Percentiles rank a stretch among this genome's conserved stretches.
phyloP scores from a whole-genome alignment of 1,140 invertebrate genomes.

The Heliothis subflexa region DNA sequence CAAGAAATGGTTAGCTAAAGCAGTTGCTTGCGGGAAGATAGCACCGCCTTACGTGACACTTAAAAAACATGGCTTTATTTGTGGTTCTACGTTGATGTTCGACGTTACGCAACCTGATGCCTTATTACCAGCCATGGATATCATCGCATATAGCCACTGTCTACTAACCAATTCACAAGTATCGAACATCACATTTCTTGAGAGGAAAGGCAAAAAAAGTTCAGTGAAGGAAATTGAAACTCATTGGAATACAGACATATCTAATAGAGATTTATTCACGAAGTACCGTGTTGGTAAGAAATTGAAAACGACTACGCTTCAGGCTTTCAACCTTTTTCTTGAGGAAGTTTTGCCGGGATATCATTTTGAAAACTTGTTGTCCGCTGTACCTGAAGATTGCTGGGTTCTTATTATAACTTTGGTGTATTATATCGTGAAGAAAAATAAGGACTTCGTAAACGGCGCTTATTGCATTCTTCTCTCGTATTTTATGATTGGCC shows the following conservation, averaged over 20 bases:
- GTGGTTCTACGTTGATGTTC: conserved; percentile 54
- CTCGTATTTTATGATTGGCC: conserved; percentile 58
- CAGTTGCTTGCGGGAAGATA: conserved; percentile 49
- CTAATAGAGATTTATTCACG: conserved; percentile 18
- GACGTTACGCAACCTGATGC: conserved; percentile 54
- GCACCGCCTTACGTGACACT: conserved; percentile 58
- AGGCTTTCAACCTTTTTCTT: conserved; percentile 51
- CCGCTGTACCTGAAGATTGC: conserved; percentile 42
- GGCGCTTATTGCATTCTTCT: conserved; percentile 55
- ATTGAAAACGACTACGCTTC: not conserved
- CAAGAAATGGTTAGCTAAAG: conserved; percentile 49
- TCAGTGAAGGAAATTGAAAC: conserved; percentile 28
- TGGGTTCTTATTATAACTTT: conserved; percentile 55
- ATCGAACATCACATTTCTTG: conserved; percentile 51
- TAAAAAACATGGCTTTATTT: conserved; percentile 43
- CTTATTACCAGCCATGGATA: conserved; percentile 53
- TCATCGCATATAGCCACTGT: conserved; percentile 51
- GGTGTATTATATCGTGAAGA: conserved; percentile 50
- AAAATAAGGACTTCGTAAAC: conserved; percentile 43
- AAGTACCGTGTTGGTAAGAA: conserved; percentile 15
- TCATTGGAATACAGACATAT: conserved; percentile 11
- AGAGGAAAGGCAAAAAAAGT: conserved; percentile 26
- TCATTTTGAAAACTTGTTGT: conserved; percentile 36
- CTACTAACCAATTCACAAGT: conserved; percentile 45
- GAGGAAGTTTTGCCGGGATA: conserved; percentile 45